Conservation (phyloP, 2,888 invertebrate genomes). For the Cheilosia soror region DNA sequence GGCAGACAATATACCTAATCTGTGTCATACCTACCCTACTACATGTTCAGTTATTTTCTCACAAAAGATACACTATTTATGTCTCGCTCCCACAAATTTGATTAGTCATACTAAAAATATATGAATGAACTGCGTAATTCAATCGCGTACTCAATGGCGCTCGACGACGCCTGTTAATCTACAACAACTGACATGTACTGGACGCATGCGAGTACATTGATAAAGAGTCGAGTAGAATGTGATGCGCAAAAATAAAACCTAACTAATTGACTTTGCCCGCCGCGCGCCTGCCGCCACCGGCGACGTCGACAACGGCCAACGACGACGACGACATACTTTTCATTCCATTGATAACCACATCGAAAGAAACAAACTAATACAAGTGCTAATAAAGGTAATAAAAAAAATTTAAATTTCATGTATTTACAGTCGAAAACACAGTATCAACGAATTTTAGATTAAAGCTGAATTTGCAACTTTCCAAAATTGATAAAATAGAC, state of each 20-base stretch:
- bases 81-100: constrained; percentile 1
- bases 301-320: not conserved
- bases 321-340: constrained; percentile 44
- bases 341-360: constrained; percentile 49
- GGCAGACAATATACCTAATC: too few species aligned
- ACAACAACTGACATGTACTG: constrained; percentile 42
- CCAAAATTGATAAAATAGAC: constrained; percentile 16
- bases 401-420: constrained; percentile 3
- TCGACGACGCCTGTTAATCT: constrained; percentile 6
- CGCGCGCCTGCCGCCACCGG: not conserved
- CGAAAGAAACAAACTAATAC: constrained; percentile 13
- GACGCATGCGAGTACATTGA: constrained; percentile 47
- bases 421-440: constrained; percentile 2
- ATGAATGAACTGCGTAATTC: constrained; percentile 65
- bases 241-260: constrained; percentile 42
- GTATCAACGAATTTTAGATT: constrained; percentile 32
- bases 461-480: constrained; percentile 21
- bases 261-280: constrained; percentile 20
- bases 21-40: not conserved
- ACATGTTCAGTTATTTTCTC: not conserved
- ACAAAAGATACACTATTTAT: not conserved
- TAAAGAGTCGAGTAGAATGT: constrained; percentile 31
- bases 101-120: constrained; percentile 54
- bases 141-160: constrained; percentile 23
- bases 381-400: constrained; percentile 9